phyloP scores from a whole-genome alignment of 1,140 invertebrate genomes.

The Cotesia glomerata region DNA sequence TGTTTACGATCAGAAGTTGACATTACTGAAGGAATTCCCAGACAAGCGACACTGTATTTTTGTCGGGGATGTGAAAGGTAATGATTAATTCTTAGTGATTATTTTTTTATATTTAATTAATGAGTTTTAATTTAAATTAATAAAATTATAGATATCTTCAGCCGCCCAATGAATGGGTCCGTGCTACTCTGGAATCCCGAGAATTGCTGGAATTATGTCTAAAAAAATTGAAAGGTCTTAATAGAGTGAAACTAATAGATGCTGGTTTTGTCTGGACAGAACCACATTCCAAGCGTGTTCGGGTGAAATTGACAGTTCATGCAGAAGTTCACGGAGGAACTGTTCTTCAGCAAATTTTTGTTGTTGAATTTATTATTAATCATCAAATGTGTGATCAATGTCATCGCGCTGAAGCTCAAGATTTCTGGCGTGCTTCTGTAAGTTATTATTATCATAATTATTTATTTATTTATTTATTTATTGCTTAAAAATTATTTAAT shows the following conservation, averaged over 20 bases:
- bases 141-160: slow-evolving; percentile 77
- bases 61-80: slow-evolving; percentile 91
- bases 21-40: slow-evolving; percentile 95
- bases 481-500: slow-evolving; percentile 23
- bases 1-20: slow-evolving; percentile 91
- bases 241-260: slow-evolving; percentile 89
- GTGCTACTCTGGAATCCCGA: slow-evolving; percentile 87
- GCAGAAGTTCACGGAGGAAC: slow-evolving; percentile 87
- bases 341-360: slow-evolving; percentile 88
- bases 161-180: slow-evolving; percentile 91
- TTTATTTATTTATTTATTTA: slow-evolving; percentile 19
- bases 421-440: slow-evolving; percentile 94
- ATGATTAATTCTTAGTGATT: slow-evolving; percentile 15
- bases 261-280: slow-evolving; percentile 99
- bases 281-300: slow-evolving; percentile 96
- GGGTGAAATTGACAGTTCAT: slow-evolving; percentile 97
- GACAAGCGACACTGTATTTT: slow-evolving; percentile 88
- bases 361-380: slow-evolving; percentile 91
- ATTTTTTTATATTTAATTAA: background rate
- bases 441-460: slow-evolving; percentile 41
- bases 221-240: slow-evolving; percentile 92
- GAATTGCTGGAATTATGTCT: slow-evolving; percentile 92
- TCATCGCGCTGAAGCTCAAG: slow-evolving; percentile 94
- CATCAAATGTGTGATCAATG: slow-evolving; percentile 98
- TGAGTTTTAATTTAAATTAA: too few relatives aligned